Evolutionary conservation across 2,888 invertebrate species (phyloP), one percentile per base, ranked within the genome.

Genomic region (Tinea pellionella): DNA sequence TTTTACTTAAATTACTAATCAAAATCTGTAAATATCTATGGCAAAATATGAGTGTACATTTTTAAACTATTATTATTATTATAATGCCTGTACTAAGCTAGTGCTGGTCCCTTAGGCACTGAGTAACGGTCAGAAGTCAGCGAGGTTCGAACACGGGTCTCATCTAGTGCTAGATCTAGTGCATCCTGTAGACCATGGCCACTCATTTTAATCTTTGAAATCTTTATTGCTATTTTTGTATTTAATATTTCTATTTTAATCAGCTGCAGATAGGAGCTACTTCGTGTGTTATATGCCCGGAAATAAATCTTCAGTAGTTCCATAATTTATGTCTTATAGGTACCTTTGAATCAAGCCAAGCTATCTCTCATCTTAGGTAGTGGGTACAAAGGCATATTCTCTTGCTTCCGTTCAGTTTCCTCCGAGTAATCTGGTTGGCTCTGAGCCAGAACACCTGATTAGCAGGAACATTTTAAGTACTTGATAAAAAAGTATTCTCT

Each of bases 391-490:
- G 30, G 57, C 32, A 57, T 30, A 57, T 32, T 57, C 32, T 57
- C 55, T 24, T 12, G 12, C 55, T 55, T 55, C 32, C 55, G 55
- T 55, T 55, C 55, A 24, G 29, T 15, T 47, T 18, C 29, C 55
- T 18, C 29, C 55, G 19, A 32, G 57, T 16, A 32, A 57, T 57
- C 57, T 57, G 16, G 24, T 57, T 57, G 57, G 57, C 57, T 32
- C 9, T 15, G 32, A 12, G 57, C 57, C 57, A 57, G 32, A n/a
- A 32, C 57, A 57, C 57, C 57, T 57, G 57, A 57, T 57, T 57
- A 32, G 57, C 57, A 32, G 16, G 29, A 57, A 30, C 57, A 32
- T 57, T 57, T 57, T 32, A 57, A 57, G 16, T 57, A n/a, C 15
- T 13, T 24, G 24, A n/a, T 30, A 16, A 57, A 55, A 24, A 57